Evolutionary conservation across 2,888 invertebrate genomes (phyloP), one percentile per base, ranked within the genome.

Genomic region (Xestia xanthographa): DNA sequence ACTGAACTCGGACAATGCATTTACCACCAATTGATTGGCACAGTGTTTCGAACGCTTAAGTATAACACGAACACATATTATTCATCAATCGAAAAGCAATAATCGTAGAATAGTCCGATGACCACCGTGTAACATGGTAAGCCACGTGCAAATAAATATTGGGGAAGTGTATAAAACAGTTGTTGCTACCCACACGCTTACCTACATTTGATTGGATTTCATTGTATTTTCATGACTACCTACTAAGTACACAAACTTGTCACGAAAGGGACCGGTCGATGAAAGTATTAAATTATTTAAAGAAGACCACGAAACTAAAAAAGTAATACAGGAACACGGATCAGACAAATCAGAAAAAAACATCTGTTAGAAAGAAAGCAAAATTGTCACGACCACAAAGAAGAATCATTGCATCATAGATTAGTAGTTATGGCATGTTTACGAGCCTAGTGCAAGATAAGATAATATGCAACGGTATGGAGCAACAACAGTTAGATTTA

Each of bases 91-190:
- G 29, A 34, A 45, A 50, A 14, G 41, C 29, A 9, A 58, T 50
- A 66, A 66, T 66, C 29, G 29, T 11, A 29, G 29, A 60, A 66
- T 22, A 62, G 45, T 66, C 17, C 14, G 2, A 50, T 56, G 11
- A 45, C 5, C n/a, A 50, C 41, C 48, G 22, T 29, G 11, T 22
- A 62, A 29, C 17, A 14, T 22, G 20, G 3, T 22, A 9, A 34
- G 5, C 34, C 79, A 80, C 62, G 63, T 67, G 63, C 43, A 45
- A 72, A 63, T 5, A 14, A 53, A 66, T 72, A 53, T 67, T 56
- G 43, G 56, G 26, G 11, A 56, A 34, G 34, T 38, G 29, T 82
- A 56, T 48, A 43, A 43, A 80, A 63, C n/a, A 9, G 34, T 41
- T 53, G 29, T 62, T 67, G 14, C 14, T n/a, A 62, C 38, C 34